Conservation (phyloP, 2,888 invertebrate species). For the Gastrophysa polygoni region DNA sequence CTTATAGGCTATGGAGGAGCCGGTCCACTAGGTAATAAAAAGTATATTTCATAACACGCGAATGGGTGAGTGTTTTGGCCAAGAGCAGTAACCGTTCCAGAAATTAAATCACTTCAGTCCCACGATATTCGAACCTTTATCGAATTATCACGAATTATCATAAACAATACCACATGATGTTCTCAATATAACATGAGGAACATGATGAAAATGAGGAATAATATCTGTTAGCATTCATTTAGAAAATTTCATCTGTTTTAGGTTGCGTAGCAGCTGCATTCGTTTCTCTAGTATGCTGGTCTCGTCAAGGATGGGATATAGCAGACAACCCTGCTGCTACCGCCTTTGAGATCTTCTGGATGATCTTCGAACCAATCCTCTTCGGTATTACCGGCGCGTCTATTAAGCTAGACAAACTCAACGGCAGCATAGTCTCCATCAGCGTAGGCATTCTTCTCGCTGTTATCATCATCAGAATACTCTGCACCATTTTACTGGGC, state of each 20-base stretch:
- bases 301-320: conserved; percentile 81
- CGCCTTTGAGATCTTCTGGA: conserved; percentile 92
- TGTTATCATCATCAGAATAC: conserved; percentile 70
- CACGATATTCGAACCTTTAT: no score
- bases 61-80: no score
- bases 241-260: neutral
- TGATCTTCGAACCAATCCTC: conserved; percentile 90
- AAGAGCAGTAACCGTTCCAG: no score
- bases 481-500: conserved; percentile 70
- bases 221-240: no score
- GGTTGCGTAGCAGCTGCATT: conserved; percentile 80
- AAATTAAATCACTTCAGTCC: no score
- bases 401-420: conserved; percentile 77
- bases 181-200: no score
- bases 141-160: no score
- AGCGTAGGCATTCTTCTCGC: conserved; percentile 72
- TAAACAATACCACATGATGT: no score
- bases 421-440: conserved; percentile 70
- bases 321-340: conserved; percentile 88
- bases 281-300: conserved; percentile 81
- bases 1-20: conserved; percentile 69
- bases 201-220: no score
- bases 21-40: conserved; percentile 72
- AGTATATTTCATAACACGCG: no score
- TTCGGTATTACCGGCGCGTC: conserved; percentile 84